These are phyloP conservation scores for Macaria notata DNA, from an alignment of 2,888 invertebrate species.

Conservation along the genomic window DNA sequence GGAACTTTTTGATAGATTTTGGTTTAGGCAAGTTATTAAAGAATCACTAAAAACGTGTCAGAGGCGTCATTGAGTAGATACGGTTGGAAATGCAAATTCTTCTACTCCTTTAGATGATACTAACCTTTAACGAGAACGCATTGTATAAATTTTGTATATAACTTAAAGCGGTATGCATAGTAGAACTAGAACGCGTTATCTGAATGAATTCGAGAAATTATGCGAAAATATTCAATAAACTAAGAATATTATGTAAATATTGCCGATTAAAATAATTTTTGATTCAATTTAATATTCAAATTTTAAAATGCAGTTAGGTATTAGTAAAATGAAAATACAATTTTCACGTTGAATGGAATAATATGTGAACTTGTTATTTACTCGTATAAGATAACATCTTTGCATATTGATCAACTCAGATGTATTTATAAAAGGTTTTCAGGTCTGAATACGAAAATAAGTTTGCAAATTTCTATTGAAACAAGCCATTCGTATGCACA, in stretches of 20 bases:
- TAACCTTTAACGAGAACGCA: too few relatives aligned
- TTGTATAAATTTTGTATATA: too few relatives aligned
- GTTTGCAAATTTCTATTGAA: slow-evolving; percentile 3
- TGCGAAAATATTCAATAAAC: slow-evolving; percentile 1
- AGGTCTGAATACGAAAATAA: slow-evolving; percentile 5
- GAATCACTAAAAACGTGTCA: too few relatives aligned
- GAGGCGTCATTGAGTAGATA: too few relatives aligned
- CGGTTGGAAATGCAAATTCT: too few relatives aligned
- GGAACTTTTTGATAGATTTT: slow-evolving; percentile 32
- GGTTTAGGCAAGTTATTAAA: too few relatives aligned
- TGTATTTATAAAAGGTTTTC: slow-evolving; percentile 2
- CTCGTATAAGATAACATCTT: not conserved
- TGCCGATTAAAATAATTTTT: not conserved
- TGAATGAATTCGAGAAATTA: not conserved
- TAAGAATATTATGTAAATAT: slow-evolving; percentile 9
- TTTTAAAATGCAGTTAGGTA: slow-evolving; percentile 2
- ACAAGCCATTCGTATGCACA: slow-evolving; percentile 9
- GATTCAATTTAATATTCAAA: slow-evolving; percentile 9
- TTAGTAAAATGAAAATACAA: slow-evolving; percentile 8
- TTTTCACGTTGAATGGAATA: slow-evolving; percentile 4
- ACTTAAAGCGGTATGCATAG: too few relatives aligned
- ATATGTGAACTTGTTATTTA: slow-evolving; percentile 1
- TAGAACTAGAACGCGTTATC: too few relatives aligned
- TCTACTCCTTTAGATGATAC: too few relatives aligned
- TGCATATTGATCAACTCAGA: not conserved